A percentile compares a stretch with the other conserved stretches of the same genome.
These are phyloP conservation scores for Rallus limicola DNA, from an alignment of 2,113 vertebrate genomes.

Conservation along the genomic window DNA sequence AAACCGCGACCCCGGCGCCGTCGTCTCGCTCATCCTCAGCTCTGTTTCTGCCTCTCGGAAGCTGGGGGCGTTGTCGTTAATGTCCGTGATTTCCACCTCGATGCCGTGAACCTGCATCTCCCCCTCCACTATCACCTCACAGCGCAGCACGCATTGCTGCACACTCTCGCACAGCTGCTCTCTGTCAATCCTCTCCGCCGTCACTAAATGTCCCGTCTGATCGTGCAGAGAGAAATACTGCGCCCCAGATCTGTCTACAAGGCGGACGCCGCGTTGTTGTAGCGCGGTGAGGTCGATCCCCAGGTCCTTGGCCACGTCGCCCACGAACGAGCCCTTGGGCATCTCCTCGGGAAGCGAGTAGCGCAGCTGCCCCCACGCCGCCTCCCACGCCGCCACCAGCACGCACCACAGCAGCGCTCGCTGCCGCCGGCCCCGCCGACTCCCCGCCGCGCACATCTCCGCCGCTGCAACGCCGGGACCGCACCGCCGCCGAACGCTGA, in stretches of 20 bases:
- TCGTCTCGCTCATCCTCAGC: not conserved
- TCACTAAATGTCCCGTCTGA: constrained; percentile 67
- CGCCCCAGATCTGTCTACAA: no score
- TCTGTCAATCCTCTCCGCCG: constrained; percentile 65
- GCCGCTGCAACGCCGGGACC: no score
- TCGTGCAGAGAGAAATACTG: constrained; percentile 30
- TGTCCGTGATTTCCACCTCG: not conserved
- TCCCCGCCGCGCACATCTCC: no score
- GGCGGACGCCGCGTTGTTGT: no score
- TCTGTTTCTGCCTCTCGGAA: not conserved
- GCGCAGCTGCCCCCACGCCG: constrained; percentile 56
- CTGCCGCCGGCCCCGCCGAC: no score
- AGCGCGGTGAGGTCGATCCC: no score
- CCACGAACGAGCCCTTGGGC: constrained; percentile 55
- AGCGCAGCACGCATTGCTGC: constrained; percentile 54
- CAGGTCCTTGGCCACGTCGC: no score
- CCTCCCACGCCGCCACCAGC: not conserved
- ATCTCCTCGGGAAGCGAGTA: constrained; percentile 75
- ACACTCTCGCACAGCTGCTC: not conserved
- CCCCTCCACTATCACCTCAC: constrained; percentile 72
- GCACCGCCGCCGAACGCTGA: no score
- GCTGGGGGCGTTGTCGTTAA: not conserved
- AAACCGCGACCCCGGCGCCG: not conserved
- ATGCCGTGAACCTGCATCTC: constrained; percentile 65
- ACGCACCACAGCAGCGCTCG: constrained; percentile 27